phyloP scores from a whole-genome alignment of 2,797 vertebrate species.

The Ispidina lecontei region DNA sequence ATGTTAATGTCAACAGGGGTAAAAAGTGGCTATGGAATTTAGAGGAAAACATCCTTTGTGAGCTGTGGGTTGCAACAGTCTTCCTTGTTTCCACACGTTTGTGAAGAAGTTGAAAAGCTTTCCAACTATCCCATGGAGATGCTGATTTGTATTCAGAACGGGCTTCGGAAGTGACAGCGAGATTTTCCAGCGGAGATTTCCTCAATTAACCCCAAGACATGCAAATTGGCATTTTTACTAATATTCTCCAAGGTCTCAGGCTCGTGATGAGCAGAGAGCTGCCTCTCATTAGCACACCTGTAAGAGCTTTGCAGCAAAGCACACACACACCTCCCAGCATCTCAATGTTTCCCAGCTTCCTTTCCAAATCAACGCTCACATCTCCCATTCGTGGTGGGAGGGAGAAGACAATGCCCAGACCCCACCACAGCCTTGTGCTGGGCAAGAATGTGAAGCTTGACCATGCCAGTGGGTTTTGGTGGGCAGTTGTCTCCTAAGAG shows the following conservation, averaged over 20 bases:
- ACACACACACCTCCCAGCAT: not conserved
- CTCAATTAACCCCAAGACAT: conserved; percentile 68
- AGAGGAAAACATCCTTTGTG: not conserved
- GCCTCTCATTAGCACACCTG: conserved; percentile 60
- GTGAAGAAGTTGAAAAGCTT: not conserved
- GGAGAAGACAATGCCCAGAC: not conserved
- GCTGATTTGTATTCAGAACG: conserved; percentile 45
- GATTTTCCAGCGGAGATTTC: conserved; percentile 54
- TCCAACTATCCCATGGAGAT: not conserved
- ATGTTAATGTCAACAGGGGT: not conserved
- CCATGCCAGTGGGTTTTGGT: not conserved
- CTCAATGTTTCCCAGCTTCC: not conserved
- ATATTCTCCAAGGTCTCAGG: conserved; percentile 48
- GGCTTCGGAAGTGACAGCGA: conserved; percentile 38
- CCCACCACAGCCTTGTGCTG: not conserved
- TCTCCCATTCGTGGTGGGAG: not conserved
- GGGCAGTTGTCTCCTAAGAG: not conserved
- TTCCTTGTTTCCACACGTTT: not conserved
- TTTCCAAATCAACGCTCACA: not conserved
- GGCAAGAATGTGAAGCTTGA: accelerated
- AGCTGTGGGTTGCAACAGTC: not conserved
- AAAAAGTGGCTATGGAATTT: not conserved
- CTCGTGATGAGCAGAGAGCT: conserved; percentile 26
- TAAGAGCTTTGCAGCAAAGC: not conserved
- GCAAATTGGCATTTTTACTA: conserved; percentile 64